Conservation (phyloP, 2,888 invertebrate species). For the Synergus gifuensis region DNA sequence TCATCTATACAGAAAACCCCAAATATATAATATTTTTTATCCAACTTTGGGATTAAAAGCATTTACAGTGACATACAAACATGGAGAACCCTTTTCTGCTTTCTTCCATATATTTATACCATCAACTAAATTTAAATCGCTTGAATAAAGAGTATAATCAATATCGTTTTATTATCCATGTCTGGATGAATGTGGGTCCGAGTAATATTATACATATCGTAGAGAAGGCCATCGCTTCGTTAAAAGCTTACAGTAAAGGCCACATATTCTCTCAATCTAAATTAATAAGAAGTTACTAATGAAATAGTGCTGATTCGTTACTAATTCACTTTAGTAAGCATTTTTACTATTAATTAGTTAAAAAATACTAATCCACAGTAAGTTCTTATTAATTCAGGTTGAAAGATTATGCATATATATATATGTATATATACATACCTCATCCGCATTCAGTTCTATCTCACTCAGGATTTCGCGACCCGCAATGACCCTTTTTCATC, state of each 20-base stretch:
- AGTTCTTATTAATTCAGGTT: too few species aligned
- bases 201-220: neutral
- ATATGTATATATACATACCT: neutral
- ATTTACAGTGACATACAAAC: neutral
- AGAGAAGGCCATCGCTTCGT: neutral
- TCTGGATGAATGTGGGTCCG: neutral
- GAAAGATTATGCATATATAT: neutral
- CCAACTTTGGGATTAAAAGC: too few species aligned
- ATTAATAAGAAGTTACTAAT: too few species aligned
- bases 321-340: too few species aligned
- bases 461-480: neutral
- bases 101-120: neutral
- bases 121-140: constrained; percentile 7
- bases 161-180: constrained; percentile 4
- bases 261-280: neutral
- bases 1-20: too few species aligned
- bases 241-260: neutral
- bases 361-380: too few species aligned
- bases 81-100: neutral
- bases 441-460: neutral
- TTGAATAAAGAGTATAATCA: neutral
- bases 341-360: too few species aligned
- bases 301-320: too few species aligned
- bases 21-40: too few species aligned
- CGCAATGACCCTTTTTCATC: neutral